Conservation (phyloP, 2,888 invertebrate species). For the Argyra leucocephala region DNA sequence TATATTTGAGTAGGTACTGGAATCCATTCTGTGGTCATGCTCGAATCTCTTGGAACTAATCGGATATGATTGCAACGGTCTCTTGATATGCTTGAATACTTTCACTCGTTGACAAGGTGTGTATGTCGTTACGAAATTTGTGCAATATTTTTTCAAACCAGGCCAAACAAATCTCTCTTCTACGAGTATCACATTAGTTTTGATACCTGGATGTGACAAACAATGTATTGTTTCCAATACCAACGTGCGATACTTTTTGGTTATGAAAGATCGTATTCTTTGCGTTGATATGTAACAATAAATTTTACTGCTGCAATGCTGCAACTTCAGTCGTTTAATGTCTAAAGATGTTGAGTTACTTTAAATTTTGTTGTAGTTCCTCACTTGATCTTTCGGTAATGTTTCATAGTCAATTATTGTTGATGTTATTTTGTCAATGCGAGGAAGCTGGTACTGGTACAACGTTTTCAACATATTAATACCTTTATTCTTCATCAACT, state of each 20-base stretch:
- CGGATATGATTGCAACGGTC: neutral
- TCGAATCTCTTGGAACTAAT: conserved; percentile 23
- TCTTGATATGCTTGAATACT: neutral
- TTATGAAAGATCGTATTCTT: conserved; percentile 9
- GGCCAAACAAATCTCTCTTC: conserved; percentile 12
- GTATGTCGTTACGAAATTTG: neutral
- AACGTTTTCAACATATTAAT: no score
- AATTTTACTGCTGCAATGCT: no score
- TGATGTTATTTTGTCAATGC: no score
- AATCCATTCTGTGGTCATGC: conserved; percentile 29
- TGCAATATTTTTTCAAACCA: neutral
- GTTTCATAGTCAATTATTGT: no score
- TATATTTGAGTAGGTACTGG: conserved; percentile 33
- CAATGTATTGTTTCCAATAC: conserved; percentile 10
- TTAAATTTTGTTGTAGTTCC: no score
- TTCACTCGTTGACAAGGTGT: conserved; percentile 11
- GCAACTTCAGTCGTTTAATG: no score
- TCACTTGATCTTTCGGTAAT: no score
- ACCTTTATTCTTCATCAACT: no score
- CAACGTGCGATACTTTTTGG: neutral
- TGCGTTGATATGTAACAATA: conserved; percentile 16
- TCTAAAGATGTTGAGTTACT: no score
- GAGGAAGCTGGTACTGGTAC: no score
- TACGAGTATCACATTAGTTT: neutral
- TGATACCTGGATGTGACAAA: conserved; percentile 11